A percentile compares a stretch with the other conserved stretches of the same genome.
Evolutionary conservation across 2,888 invertebrate species (phyloP).

Genomic region (Drosophila suboccidentalis): DNA sequence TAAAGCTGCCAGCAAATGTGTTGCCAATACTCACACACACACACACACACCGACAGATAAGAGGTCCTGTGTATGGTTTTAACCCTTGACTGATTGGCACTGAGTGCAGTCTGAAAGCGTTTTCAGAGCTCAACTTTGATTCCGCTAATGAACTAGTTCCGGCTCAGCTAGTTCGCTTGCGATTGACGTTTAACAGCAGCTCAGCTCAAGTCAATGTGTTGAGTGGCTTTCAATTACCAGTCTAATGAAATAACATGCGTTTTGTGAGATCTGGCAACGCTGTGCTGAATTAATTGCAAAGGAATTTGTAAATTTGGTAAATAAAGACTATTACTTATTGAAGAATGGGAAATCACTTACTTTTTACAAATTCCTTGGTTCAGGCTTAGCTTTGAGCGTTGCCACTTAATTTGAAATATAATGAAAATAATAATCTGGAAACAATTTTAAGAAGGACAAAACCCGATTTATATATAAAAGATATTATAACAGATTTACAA

Average conservation of each 20-base stretch:
- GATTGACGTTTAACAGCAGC: slow-evolving; percentile 14
- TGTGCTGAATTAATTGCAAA: neutral
- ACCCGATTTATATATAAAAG: no score
- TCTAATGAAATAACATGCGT: neutral
- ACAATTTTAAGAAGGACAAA: no score
- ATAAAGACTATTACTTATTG: no score
- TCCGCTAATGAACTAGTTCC: slow-evolving; percentile 37
- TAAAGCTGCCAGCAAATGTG: slow-evolving; percentile 32
- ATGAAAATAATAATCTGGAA: no score
- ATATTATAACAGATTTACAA: no score
- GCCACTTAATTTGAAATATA: neutral
- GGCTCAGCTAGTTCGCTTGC: slow-evolving; percentile 8
- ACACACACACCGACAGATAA: slow-evolving; percentile 11
- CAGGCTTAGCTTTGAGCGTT: neutral
- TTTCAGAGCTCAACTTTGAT: slow-evolving; percentile 10
- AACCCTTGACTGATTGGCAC: slow-evolving; percentile 46
- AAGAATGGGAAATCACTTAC: no score
- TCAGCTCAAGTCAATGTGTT: neutral
- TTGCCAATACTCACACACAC: slow-evolving; percentile 23
- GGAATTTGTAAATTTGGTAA: neutral
- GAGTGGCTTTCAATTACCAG: slow-evolving; percentile 1
- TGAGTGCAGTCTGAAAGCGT: slow-evolving; percentile 28
- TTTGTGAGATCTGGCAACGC: slow-evolving; percentile 11
- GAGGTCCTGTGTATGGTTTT: slow-evolving; percentile 31
- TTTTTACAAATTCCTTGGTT: no score